A percentile compares a stretch with the other conserved stretches of the same genome.
Evolutionary conservation across 2,888 invertebrate species (phyloP).

Genomic region (Tachina lurida): DNA sequence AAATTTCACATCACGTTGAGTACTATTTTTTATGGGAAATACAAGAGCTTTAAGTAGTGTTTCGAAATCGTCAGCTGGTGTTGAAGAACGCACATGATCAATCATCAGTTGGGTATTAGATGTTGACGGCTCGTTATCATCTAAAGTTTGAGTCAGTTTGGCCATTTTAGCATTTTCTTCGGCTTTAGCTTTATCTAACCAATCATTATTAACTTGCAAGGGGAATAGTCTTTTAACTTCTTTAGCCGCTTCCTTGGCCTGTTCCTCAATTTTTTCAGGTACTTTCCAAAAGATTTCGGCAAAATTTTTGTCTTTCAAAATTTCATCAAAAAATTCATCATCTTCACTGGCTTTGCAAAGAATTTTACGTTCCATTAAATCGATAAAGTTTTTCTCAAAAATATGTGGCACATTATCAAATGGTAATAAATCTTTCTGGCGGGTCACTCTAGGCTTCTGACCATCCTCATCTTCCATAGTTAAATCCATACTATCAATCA

Average conservation of each 20-base stretch:
- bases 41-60: slow-evolving; percentile 82
- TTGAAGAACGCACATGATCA: slow-evolving; percentile 84
- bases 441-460: slow-evolving; percentile 74
- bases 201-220: slow-evolving; percentile 81
- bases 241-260: slow-evolving; percentile 83
- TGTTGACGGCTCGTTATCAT: slow-evolving; percentile 9
- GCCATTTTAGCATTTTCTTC: slow-evolving; percentile 47
- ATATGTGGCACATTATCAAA: slow-evolving; percentile 83
- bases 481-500: slow-evolving; percentile 88
- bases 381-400: slow-evolving; percentile 79
- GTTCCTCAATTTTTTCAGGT: slow-evolving; percentile 84
- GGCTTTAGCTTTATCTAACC: slow-evolving; percentile 63
- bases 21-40: slow-evolving; percentile 73
- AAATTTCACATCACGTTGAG: slow-evolving; percentile 77
- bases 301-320: slow-evolving; percentile 81
- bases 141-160: slow-evolving; percentile 10
- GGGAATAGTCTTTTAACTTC: slow-evolving; percentile 84
- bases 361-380: slow-evolving; percentile 77
- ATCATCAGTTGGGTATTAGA: slow-evolving; percentile 48
- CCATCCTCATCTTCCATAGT: slow-evolving; percentile 78
- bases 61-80: slow-evolving; percentile 86
- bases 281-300: slow-evolving; percentile 81
- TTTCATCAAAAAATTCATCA: slow-evolving; percentile 70
- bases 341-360: slow-evolving; percentile 67
- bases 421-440: slow-evolving; percentile 84